Base-by-base conservation (phyloP, 2,888 invertebrate genomes). In the Endotricha flammealis region DNA sequence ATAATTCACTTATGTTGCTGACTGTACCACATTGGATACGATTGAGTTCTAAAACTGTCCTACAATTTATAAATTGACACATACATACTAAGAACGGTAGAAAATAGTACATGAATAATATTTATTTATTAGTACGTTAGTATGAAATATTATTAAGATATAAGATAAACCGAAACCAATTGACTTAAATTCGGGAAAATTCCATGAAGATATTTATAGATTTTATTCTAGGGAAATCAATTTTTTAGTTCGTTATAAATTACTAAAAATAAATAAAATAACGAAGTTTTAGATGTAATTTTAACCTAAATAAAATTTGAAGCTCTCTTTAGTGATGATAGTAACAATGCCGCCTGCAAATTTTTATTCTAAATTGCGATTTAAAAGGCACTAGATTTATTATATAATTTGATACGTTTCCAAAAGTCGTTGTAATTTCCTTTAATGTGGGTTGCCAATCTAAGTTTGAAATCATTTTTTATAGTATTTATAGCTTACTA, bases 301-400 rank as follows among this genome's bases (percentile, higher is more conserved):
- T n/a, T n/a, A n/a, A n/a, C n/a, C n/a, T n/a, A n/a, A n/a, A n/a
- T n/a, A n/a, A n/a, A n/a, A n/a, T n/a, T n/a, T n/a, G n/a, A n/a
- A n/a, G n/a, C n/a, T n/a, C n/a, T n/a, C n/a, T n/a, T 10, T 10
- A 10, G 2, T 25, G 3, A 7, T 12, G 4, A 20, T 22, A 22
- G 10, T 8, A 22, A 29, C 12, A 16, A 28, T 20, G 13, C 29
- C 35, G 36, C 53, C 47, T 51, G 57, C 57, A 55, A 57, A 57
- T 52, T 42, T 50, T 60, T 50, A 51, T 54, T 51, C 61, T 67
- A 64, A 65, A 61, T 60, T 65, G 62, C 59, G 64, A 57, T 72
- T 56, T 62, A 61, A 77, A 79, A 78, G 79, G 79, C 78, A 79
- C 79, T 78, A 74, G 64, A 64, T 62, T 65, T 58, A 53, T 46